phyloP scores from a whole-genome alignment of 2,888 invertebrate species.

The Drosophila cracens region DNA sequence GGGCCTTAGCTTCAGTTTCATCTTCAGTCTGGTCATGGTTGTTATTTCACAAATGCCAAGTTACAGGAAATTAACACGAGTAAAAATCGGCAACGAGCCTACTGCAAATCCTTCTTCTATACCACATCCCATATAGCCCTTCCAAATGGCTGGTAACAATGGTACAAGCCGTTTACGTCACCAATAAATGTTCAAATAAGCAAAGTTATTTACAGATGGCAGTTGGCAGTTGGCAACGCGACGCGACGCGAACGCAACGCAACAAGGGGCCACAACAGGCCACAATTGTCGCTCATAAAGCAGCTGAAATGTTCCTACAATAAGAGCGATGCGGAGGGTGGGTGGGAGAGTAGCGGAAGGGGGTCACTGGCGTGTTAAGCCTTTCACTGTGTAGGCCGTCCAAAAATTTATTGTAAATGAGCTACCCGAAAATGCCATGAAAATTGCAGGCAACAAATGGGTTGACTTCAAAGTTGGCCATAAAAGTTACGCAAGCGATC shows the following conservation, averaged over 20 bases:
- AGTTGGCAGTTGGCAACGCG: constrained; percentile 20
- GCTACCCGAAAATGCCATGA: constrained; percentile 59
- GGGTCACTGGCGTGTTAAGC: constrained; percentile 48
- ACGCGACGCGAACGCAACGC: constrained; percentile 7
- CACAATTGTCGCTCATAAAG: constrained; percentile 74
- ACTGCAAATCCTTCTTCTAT: constrained; percentile 12
- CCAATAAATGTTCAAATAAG: constrained; percentile 78
- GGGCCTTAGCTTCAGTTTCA: constrained; percentile 1
- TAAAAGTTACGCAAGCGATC: background rate
- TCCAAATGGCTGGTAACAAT: constrained; percentile 45
- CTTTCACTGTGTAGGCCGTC: constrained; percentile 68
- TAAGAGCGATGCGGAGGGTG: background rate
- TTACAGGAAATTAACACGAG: constrained; percentile 73
- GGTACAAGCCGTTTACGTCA: constrained; percentile 73
- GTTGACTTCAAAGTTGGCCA: constrained; percentile 34
- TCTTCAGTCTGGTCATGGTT: constrained; percentile 17
- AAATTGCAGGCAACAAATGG: constrained; percentile 48
- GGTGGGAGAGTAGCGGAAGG: background rate
- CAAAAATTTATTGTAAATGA: constrained; percentile 73
- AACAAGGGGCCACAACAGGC: constrained; percentile 28
- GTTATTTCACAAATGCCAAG: constrained; percentile 50
- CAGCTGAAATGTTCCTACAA: constrained; percentile 55
- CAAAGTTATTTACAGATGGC: constrained; percentile 74
- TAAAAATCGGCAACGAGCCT: constrained; percentile 65
- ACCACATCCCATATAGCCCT: constrained; percentile 11